Conservation (phyloP, 2,797 vertebrate genomes). For the Lutjanus argentimaculatus region DNA sequence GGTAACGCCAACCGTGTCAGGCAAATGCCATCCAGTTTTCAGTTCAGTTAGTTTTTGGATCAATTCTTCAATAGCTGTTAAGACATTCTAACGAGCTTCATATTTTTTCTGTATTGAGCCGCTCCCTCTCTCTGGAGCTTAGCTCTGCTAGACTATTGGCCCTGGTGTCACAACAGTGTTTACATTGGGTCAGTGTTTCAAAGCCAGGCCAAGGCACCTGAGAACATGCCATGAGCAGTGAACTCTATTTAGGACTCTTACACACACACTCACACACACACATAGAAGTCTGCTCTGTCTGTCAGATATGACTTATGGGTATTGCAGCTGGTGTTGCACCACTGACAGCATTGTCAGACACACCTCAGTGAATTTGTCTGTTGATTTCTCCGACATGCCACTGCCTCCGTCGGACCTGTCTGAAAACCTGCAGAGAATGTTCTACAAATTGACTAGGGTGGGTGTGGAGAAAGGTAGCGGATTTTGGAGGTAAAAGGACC, state of each 20-base stretch:
- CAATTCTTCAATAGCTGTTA: slow-evolving; percentile 30
- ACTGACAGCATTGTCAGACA: slow-evolving; percentile 69
- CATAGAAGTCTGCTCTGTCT: slow-evolving; percentile 36
- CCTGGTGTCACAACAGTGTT: slow-evolving; percentile 41
- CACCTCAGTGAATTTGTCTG: slow-evolving; percentile 50
- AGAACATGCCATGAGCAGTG: slow-evolving; percentile 37
- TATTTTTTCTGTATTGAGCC: slow-evolving; percentile 14
- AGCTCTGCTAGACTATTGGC: slow-evolving; percentile 23
- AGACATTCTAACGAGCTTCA: slow-evolving; percentile 18
- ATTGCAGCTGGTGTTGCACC: slow-evolving; percentile 47
- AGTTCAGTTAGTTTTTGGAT: slow-evolving; percentile 21
- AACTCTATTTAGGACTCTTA: slow-evolving; percentile 28
- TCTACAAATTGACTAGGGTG: slow-evolving; percentile 45
- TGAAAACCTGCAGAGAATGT: slow-evolving; percentile 46
- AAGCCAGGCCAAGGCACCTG: slow-evolving; percentile 35
- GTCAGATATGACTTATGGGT: slow-evolving; percentile 68
- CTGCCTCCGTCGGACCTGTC: slow-evolving; percentile 33
- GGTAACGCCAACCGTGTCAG: slow-evolving; percentile 4
- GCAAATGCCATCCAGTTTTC: slow-evolving; percentile 31
- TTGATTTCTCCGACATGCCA: slow-evolving; percentile 42
- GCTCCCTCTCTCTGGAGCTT: slow-evolving; percentile 6
- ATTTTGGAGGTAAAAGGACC: slow-evolving; percentile 15
- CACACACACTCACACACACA: slow-evolving; percentile 17
- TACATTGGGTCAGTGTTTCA: slow-evolving; percentile 53
- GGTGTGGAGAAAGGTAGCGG: slow-evolving; percentile 14